Evolutionary conservation across 2,113 vertebrate genomes (phyloP).

Genomic region (Gasterosteus aculeatus): DNA sequence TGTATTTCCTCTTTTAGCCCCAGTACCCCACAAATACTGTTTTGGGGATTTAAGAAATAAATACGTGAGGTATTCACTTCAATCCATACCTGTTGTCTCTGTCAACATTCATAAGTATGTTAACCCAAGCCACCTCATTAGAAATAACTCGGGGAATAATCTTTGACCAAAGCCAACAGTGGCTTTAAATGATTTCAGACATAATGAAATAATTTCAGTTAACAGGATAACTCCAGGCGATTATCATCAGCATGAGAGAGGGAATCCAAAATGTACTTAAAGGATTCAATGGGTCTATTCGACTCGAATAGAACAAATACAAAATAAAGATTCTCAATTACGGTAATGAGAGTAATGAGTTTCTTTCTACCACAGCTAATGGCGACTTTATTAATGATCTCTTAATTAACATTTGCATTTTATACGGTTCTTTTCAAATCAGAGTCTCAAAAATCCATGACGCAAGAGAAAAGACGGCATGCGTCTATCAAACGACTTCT

Average conservation of each 20-base stretch:
- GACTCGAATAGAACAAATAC: conserved; percentile 4
- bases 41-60: not conserved
- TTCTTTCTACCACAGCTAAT: conserved; percentile 3
- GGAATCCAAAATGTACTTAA: conserved; percentile 1
- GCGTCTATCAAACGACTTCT: not conserved
- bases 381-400: conserved; percentile 23
- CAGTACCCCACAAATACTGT: not conserved
- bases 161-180: conserved; percentile 1
- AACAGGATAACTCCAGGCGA: conserved; percentile 5
- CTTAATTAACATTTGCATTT: not conserved
- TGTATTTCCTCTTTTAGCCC: conserved; percentile 20
- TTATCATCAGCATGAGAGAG: conserved; percentile 22
- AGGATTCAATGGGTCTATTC: conserved; percentile 8
- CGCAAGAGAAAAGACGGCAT: not conserved
- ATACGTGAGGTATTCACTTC: conserved; percentile 5
- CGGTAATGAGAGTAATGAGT: conserved; percentile 21
- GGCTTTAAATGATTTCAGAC: conserved; percentile 3
- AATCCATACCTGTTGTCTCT: not conserved
- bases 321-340: conserved; percentile 2
- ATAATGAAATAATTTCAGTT: not conserved
- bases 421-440: not conserved
- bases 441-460: not conserved
- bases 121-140: not conserved
- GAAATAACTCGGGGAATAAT: not conserved
- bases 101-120: conserved; percentile 8